phyloP scores from a whole-genome alignment of 2,113 vertebrate genomes.

The Eolophus roseicapilla region DNA sequence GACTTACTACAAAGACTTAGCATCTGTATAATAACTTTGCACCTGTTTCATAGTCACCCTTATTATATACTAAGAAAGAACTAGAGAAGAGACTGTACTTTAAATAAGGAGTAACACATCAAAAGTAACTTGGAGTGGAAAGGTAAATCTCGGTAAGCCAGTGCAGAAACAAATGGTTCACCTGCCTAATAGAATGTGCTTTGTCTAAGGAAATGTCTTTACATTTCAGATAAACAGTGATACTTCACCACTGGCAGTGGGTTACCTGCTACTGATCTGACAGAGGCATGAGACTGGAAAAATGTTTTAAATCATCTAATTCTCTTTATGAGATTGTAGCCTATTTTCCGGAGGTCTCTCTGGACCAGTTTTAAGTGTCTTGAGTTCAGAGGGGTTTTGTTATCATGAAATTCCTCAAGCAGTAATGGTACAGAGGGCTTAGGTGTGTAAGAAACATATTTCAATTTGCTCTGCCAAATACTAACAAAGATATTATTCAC shows the following conservation, averaged over 20 bases:
- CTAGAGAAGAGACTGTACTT: neutral
- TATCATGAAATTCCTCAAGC: constrained; percentile 6
- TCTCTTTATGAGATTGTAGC: neutral
- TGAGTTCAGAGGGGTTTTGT: neutral
- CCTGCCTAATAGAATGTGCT: neutral
- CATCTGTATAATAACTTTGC: neutral
- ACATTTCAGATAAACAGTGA: neutral
- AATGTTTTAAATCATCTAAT: neutral
- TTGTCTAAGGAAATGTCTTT: neutral
- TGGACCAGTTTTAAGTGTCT: neutral
- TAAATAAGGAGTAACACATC: neutral
- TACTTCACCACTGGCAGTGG: neutral
- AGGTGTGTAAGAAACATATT: neutral
- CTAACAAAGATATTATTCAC: constrained; percentile 56
- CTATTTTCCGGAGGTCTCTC: neutral
- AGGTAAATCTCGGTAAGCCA: neutral
- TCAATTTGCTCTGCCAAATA: neutral
- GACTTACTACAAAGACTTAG: neutral
- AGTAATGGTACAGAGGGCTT: neutral
- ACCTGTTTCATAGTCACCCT: neutral
- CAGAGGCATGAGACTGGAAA: neutral
- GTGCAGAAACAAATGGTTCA: neutral
- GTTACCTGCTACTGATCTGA: neutral
- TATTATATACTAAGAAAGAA: neutral
- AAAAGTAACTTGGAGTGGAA: neutral